Conservation (phyloP, 2,888 invertebrate genomes). For the Apotomis betuletana region DNA sequence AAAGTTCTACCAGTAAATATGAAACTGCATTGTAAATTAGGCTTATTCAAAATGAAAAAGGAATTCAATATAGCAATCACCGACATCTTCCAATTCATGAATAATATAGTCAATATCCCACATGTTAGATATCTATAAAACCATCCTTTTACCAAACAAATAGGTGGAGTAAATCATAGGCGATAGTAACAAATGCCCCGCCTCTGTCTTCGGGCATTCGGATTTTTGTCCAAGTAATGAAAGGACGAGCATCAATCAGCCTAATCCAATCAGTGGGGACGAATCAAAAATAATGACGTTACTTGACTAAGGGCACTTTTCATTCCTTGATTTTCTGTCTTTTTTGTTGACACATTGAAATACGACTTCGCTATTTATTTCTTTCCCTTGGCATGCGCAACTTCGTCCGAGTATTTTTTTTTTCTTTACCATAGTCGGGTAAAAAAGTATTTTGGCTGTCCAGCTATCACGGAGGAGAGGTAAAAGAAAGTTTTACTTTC, state of each 20-base stretch:
- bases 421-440: too few relatives aligned
- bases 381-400: neutral
- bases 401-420: too few relatives aligned
- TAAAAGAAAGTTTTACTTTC: too few relatives aligned
- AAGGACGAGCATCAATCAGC: constrained; percentile 24
- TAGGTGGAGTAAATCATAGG: constrained; percentile 28
- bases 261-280: constrained; percentile 26
- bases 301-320: constrained; percentile 1
- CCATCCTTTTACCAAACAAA: constrained; percentile 21
- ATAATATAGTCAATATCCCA: constrained; percentile 17
- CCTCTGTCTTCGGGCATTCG: constrained; percentile 18
- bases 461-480: too few relatives aligned
- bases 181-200: constrained; percentile 27
- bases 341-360: constrained; percentile 1
- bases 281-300: constrained; percentile 29
- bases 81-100: neutral
- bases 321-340: constrained; percentile 9
- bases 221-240: constrained; percentile 25
- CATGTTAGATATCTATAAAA: constrained; percentile 18
- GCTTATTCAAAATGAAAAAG: too few relatives aligned
- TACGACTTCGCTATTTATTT: neutral
- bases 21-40: too few relatives aligned
- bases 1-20: too few relatives aligned
- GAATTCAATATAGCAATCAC: too few relatives aligned
- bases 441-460: too few relatives aligned